Evolutionary conservation across 2,888 invertebrate species (phyloP), one percentile per base, ranked within the genome.

Genomic region (Diplazon laetatorius): DNA sequence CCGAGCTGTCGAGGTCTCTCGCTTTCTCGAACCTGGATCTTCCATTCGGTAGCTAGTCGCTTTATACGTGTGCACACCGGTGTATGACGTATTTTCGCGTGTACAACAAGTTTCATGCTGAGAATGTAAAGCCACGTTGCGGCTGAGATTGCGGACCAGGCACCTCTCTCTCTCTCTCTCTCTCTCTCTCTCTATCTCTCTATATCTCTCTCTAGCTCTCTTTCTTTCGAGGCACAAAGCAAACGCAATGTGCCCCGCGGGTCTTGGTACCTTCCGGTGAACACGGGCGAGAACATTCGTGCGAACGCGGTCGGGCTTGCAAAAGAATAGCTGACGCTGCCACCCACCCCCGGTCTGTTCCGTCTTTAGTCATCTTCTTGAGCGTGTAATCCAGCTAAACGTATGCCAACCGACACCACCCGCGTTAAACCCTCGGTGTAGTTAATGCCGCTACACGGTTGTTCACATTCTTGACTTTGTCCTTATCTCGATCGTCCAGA

Each of bases 351-450:
- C 74, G 66, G n/a, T n/a, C 70, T 60, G 63, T 80, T 12, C 52
- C 42, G 65, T 65, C 81, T 81, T 85, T 81, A 82, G 80, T 65
- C 77, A 73, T 82, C 80, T 83, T 80, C 78, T 84, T 84, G 78
- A 83, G 86, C 84, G 84, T 87, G 84, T 84, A 84, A 87, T 85
- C 79, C 80, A 82, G 71, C 78, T 71, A 83, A 82, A 55, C 37
- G 44, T 65, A 16, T 20, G 48, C 30, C 42, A 30, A 42, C 39
- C 52, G 42, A 30, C 14, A 55, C 52, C 30, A 12, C 55, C 42
- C 18, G 42, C 25, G 55, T 55, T 18, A 55, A 50, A 16, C 39
- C n/a, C 50, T 22, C 22, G 14, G 22, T 30, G 55, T 37, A 1
- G 14, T 16, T 37, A 25, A 52, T 60, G n/a, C 20, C 10, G 5